Base-by-base conservation (phyloP, 1,140 invertebrate genomes). In the Subanguina moxae region DNA sequence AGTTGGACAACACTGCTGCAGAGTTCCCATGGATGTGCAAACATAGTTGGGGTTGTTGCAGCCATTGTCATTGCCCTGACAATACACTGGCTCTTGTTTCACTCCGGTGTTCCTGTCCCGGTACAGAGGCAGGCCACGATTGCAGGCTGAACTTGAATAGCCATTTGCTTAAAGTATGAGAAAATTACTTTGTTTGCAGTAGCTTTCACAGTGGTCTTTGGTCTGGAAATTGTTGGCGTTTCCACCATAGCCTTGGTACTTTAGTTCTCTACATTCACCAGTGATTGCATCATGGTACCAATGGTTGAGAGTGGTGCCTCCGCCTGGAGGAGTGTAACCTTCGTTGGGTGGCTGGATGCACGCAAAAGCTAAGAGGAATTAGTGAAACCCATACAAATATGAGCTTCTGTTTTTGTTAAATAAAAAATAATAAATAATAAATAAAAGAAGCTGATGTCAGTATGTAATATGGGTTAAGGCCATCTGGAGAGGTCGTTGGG, bases 341-440 rank as follows among this genome's bases (percentile, higher is more conserved):
- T 81, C 79, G 65, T 82, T 82, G 11, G 79, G 80, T 25, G 79
- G 80, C 59, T 82, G 80, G 48, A 81, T 81, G 48, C 79, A 81
- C 17, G 79, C 80, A 56, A 81, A 81, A 0, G 79, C 79, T 78
- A 46, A 73, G 80, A 72, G 30, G 30, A 21, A 19, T 72, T 3
- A 58, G n/a, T 23, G 9, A 67, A 63, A 43, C 1, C 23, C 46
- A 52, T 52, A 52, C 45, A 15, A 46, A 15, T n/a, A n/a, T n/a
- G n/a, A n/a, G n/a, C n/a, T n/a, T n/a, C n/a, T n/a, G n/a, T n/a
- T n/a, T n/a, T n/a, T n/a, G n/a, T n/a, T n/a, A n/a, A n/a, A n/a
- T n/a, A n/a, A n/a, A n/a, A n/a, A n/a, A n/a, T n/a, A n/a, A n/a
- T n/a, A n/a, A n/a, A n/a, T n/a, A n/a, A n/a, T n/a, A n/a, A n/a